Evolutionary conservation across 2,797 vertebrate genomes (phyloP).

Genomic region (Columba guinea): DNA sequence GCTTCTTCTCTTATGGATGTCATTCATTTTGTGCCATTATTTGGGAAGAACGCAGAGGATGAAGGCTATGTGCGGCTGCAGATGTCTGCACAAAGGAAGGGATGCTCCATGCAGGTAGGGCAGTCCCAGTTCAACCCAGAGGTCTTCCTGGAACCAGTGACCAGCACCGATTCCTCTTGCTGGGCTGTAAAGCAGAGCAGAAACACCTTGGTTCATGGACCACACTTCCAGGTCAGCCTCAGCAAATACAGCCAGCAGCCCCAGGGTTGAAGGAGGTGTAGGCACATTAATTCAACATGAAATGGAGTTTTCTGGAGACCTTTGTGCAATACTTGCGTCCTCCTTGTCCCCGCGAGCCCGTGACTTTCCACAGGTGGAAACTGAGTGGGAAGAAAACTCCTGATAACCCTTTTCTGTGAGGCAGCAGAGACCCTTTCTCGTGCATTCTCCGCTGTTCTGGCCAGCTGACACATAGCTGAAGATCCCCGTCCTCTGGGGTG

Average conservation of each 20-base stretch:
- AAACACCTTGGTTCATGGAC: neutral
- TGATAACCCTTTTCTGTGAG: neutral
- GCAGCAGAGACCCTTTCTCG: neutral
- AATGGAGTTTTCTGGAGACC: neutral
- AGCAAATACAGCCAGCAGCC: neutral
- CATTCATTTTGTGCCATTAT: neutral
- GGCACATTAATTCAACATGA: neutral
- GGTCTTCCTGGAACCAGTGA: neutral
- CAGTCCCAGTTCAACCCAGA: neutral
- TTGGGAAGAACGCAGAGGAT: neutral
- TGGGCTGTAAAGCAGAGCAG: neutral
- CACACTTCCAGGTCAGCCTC: neutral
- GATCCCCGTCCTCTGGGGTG: accelerated
- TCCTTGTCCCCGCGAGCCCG: neutral
- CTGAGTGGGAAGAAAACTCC: neutral
- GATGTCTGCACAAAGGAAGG: neutral
- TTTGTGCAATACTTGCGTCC: neutral
- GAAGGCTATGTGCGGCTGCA: neutral
- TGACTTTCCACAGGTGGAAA: neutral
- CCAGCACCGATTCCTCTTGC: neutral
- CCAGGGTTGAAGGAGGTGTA: accelerated
- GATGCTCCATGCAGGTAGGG: neutral
- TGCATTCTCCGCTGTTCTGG: neutral
- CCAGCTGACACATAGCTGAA: neutral
- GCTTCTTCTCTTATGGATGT: neutral